phyloP scores from a whole-genome alignment of 1,140 invertebrate species.

The Apis florea region DNA sequence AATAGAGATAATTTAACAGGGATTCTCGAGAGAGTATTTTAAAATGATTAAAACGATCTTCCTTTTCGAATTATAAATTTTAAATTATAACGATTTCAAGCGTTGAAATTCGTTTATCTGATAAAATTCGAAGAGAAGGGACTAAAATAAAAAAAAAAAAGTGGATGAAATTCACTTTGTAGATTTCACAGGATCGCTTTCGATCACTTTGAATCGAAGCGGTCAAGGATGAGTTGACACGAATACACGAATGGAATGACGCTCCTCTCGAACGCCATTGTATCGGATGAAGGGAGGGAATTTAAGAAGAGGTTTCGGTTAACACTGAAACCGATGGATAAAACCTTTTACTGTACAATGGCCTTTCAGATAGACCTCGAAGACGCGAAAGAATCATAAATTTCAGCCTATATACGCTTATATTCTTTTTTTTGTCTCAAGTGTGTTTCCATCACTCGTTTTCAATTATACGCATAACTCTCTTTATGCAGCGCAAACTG shows the following conservation, averaged over 20 bases:
- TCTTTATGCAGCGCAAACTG: background rate
- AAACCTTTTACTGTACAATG: background rate
- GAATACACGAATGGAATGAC: background rate
- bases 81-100: too few relatives aligned
- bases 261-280: too few relatives aligned
- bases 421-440: background rate
- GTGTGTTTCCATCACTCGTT: constrained; percentile 4
- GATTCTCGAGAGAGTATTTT: too few relatives aligned
- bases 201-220: too few relatives aligned
- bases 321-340: constrained; percentile 1
- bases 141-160: background rate
- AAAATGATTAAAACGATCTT: too few relatives aligned
- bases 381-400: background rate
- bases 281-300: too few relatives aligned
- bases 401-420: too few relatives aligned
- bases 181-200: background rate
- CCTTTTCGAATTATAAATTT: too few relatives aligned
- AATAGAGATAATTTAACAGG: too few relatives aligned
- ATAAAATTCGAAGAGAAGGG: background rate
- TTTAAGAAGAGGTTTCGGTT: background rate
- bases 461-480: constrained; percentile 14
- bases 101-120: too few relatives aligned
- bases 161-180: background rate
- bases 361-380: background rate
- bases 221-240: background rate